These are phyloP conservation scores for Pao palembangensis DNA, from an alignment of 2,113 vertebrate genomes.

Conservation along the genomic window DNA sequence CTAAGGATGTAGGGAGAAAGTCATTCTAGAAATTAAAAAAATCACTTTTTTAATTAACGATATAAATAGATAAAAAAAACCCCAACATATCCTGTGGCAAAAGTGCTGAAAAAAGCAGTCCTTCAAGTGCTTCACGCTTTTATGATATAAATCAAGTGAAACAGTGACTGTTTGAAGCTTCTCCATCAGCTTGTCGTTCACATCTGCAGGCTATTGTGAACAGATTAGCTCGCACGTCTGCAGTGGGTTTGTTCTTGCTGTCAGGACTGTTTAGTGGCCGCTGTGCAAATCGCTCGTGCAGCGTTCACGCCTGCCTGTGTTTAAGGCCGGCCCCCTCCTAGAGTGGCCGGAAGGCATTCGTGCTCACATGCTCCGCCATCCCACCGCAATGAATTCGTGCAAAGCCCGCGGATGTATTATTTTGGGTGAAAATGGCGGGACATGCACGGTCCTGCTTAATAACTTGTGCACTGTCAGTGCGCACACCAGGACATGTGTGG, in stretches of 20 bases:
- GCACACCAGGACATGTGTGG: neutral
- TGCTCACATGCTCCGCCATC: neutral
- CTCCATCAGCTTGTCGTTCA: no score
- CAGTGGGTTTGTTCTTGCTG: slow-evolving; percentile 5
- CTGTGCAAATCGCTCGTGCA: neutral
- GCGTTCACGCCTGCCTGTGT: slow-evolving; percentile 11
- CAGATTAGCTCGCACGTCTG: no score
- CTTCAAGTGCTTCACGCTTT: no score
- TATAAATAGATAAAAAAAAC: no score
- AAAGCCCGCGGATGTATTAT: slow-evolving; percentile 3
- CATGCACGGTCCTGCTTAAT: slow-evolving; percentile 31
- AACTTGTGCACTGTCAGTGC: slow-evolving; percentile 10
- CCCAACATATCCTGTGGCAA: neutral
- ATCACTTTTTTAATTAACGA: no score
- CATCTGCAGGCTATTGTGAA: no score
- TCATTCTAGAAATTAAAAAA: no score
- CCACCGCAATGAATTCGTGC: slow-evolving; percentile 4
- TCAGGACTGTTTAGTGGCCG: neutral
- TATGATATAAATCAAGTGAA: no score
- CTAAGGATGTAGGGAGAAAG: no score
- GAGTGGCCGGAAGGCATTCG: slow-evolving; percentile 12
- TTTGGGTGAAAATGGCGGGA: slow-evolving; percentile 2
- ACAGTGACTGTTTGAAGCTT: no score
- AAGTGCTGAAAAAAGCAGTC: neutral
- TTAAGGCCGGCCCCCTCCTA: neutral